A percentile compares a stretch with the other conserved stretches of the same genome.
These are phyloP conservation scores for Peromyscus polionotus DNA, from an alignment of 2,113 vertebrate genomes.

Conservation along the genomic window DNA sequence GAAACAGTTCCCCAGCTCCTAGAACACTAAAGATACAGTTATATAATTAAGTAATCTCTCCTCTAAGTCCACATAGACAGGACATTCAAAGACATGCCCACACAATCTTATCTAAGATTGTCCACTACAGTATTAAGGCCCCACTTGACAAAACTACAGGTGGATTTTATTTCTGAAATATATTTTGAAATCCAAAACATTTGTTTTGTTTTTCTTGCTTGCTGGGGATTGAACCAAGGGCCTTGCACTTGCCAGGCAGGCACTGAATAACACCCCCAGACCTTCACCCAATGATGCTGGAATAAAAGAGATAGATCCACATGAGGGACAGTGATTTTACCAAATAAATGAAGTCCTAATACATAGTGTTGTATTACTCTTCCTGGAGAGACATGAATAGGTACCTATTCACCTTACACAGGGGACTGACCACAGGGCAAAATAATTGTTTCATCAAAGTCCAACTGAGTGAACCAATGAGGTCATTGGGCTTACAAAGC, in stretches of 20 bases:
- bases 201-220: not conserved
- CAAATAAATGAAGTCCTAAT: not conserved
- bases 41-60: not conserved
- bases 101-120: not conserved
- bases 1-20: not conserved
- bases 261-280: not conserved
- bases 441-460: too few relatives aligned
- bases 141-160: not conserved
- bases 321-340: not conserved
- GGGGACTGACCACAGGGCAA: not conserved
- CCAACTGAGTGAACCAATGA: not conserved
- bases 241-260: too few relatives aligned
- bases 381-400: not conserved
- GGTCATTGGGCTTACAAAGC: not conserved
- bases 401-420: not conserved
- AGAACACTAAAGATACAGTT: not conserved
- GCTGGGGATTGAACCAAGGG: not conserved
- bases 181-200: too few relatives aligned
- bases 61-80: not conserved
- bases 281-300: not conserved
- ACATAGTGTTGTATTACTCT: not conserved
- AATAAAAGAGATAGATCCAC: not conserved
- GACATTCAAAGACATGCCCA: not conserved
- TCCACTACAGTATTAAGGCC: not conserved
- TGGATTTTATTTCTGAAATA: not conserved